Conservation (phyloP, 2,113 vertebrate species). For the Stomatorhinus ivindoensis region DNA sequence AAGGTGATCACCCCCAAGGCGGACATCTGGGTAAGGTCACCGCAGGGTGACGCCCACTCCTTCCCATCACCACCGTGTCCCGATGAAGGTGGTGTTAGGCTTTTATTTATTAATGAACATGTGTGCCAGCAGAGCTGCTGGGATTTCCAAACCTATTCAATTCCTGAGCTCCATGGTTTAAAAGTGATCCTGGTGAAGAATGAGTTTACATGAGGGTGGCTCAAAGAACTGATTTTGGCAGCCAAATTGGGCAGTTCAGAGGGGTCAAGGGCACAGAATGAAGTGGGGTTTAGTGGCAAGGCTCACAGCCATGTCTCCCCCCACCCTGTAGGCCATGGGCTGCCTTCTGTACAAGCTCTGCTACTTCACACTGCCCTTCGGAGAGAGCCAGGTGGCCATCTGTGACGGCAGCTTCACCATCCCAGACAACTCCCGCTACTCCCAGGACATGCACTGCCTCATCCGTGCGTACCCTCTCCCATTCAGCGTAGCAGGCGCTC, state of each 20-base stretch:
- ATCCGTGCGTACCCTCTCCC: conserved; percentile 73
- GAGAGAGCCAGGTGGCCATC: conserved; percentile 96
- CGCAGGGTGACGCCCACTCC: not conserved
- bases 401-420: conserved; percentile 97
- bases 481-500: not conserved
- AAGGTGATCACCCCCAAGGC: conserved; percentile 94
- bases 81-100: not conserved
- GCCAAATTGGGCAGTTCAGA: not conserved
- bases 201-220: not conserved
- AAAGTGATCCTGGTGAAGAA: not conserved
- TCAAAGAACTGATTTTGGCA: not conserved
- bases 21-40: conserved; percentile 84
- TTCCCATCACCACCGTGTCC: not conserved
- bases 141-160: not conserved
- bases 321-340: conserved; percentile 73
- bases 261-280: not conserved
- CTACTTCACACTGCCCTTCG: conserved; percentile 95
- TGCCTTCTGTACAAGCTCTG: conserved; percentile 96
- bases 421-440: conserved; percentile 91
- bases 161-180: not conserved
- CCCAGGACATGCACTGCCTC: conserved; percentile 94
- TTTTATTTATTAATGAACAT: not conserved
- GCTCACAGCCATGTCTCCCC: not conserved
- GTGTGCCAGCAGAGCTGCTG: not conserved
- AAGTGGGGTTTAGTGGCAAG: not conserved